Conservation (phyloP, 2,888 invertebrate genomes). For the Sesia bembeciformis region DNA sequence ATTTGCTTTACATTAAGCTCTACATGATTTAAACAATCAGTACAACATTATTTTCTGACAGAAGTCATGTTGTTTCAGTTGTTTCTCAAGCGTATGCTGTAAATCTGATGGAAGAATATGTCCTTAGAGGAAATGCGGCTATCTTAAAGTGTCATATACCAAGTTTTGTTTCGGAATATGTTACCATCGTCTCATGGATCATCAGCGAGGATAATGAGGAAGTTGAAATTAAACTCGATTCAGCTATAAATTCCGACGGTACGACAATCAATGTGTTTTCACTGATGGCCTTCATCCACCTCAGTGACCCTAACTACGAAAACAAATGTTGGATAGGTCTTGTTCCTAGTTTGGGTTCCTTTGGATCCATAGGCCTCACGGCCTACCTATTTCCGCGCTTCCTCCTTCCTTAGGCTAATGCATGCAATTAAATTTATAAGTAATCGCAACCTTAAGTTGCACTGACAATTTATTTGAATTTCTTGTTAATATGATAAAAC, state of each 20-base stretch:
- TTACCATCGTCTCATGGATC: constrained; percentile 89
- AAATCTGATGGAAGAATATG: constrained; percentile 95
- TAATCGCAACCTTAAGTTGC: constrained; percentile 57
- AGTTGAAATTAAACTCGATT: constrained; percentile 63
- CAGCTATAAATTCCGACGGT: constrained; percentile 48
- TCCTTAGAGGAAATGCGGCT: constrained; percentile 91
- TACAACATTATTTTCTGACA: constrained; percentile 6
- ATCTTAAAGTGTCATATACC: constrained; percentile 95
- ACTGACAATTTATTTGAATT: constrained; percentile 17
- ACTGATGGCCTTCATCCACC: constrained; percentile 2
- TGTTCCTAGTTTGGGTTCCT: constrained; percentile 44
- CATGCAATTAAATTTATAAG: constrained; percentile 61
- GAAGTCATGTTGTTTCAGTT: constrained; percentile 78
- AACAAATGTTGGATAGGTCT: constrained; percentile 23
- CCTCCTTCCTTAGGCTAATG: constrained; percentile 75
- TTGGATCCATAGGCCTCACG: constrained; percentile 74
- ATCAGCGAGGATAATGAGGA: constrained; percentile 79
- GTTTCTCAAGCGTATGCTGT: constrained; percentile 92
- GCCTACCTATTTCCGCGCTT: constrained; percentile 63
- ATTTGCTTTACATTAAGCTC: too few relatives aligned
- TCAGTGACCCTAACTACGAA: neutral
- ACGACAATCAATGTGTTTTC: constrained; percentile 16
- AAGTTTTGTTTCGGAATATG: constrained; percentile 94
- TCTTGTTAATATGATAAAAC: constrained; percentile 1
- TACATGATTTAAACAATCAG: too few relatives aligned